These are phyloP conservation scores for Dione vanillae DNA, from an alignment of 2,888 invertebrate species.

Conservation along the genomic window DNA sequence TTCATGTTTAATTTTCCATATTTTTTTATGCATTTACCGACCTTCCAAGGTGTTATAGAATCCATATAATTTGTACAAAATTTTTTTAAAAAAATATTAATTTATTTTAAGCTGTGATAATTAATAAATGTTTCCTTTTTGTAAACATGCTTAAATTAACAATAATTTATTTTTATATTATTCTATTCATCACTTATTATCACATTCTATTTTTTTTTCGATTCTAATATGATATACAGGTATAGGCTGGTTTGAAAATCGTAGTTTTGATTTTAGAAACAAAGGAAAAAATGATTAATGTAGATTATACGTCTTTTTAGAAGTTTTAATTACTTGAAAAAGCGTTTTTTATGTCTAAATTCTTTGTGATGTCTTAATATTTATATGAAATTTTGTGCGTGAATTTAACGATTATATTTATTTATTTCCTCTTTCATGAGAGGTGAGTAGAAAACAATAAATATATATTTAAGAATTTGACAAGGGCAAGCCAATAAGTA, in stretches of 20 bases:
- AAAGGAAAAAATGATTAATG: constrained; percentile 79
- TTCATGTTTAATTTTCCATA: too few species aligned
- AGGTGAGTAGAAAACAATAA: constrained; percentile 69
- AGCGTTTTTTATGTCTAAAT: constrained; percentile 83
- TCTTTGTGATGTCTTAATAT: constrained; percentile 84
- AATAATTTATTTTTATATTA: background rate
- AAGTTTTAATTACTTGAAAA: constrained; percentile 77
- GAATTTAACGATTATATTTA: constrained; percentile 65
- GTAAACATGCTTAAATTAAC: too few species aligned
- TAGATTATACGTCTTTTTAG: constrained; percentile 80
- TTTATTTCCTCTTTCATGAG: constrained; percentile 75
- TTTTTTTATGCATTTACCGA: too few species aligned
- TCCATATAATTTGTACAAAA: too few species aligned
- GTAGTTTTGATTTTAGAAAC: constrained; percentile 78
- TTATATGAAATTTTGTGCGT: constrained; percentile 80
- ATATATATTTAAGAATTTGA: constrained; percentile 70
- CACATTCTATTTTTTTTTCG: background rate
- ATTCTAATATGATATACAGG: background rate
- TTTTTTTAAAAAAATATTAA: too few species aligned
- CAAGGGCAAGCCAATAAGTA: constrained; percentile 69
- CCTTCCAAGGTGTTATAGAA: too few species aligned
- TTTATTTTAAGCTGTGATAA: too few species aligned
- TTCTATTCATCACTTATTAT: background rate
- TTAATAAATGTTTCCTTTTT: too few species aligned
- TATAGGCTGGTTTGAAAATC: constrained; percentile 59